Base-by-base conservation (phyloP, 2,113 vertebrate genomes). In the Otis tarda region DNA sequence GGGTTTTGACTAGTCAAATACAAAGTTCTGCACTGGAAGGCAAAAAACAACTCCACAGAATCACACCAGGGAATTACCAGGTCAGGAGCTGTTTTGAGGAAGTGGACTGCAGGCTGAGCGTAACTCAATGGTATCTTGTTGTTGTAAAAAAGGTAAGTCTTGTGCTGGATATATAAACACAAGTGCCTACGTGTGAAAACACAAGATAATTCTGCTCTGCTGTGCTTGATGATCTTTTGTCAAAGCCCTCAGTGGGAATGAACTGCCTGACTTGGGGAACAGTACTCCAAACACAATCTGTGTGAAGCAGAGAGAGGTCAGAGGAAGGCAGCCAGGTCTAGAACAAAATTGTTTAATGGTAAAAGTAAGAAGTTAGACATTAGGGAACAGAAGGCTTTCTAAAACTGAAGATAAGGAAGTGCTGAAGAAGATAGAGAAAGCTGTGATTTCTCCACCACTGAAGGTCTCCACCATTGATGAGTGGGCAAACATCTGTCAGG, bases 381-480 rank as follows among this genome's bases (percentile, higher is more conserved):
- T 16, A 52, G 22, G 5, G 12, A 33, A 78, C 1, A 1, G n/a
- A 49, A 87, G 4, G 2, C 20, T 93, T 87, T 93, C 53, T 70
- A 28, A 73, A 84, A 35, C 27, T 47, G 30, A 55, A 35, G n/a
- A 7, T 74, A 39, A 70, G 18, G 31, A 61, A 70, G 50, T 5
- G 20, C 10, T 74, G 60, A 19, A 93, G 41, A 84, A 78, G 56
- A 39, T 3, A 43, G 71, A 49, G 73, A 50, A 91, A 84, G 23
- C 24, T 78, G 33, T 35, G 31, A 14, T 35, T 60, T 74, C 13
- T 61, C 74, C 20, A 17, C 27, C 1, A 0, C 8, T 60, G 68
- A 77, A 53, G 31, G 11, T 83, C 31, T 57, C 31, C 39, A 18
- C 35, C 1, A 0, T 2, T 71, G 53, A 25, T 0, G 1, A 4